These are phyloP conservation scores for Himalopsyche tibetana DNA, from an alignment of 2,888 invertebrate species.

Conservation along the genomic window DNA sequence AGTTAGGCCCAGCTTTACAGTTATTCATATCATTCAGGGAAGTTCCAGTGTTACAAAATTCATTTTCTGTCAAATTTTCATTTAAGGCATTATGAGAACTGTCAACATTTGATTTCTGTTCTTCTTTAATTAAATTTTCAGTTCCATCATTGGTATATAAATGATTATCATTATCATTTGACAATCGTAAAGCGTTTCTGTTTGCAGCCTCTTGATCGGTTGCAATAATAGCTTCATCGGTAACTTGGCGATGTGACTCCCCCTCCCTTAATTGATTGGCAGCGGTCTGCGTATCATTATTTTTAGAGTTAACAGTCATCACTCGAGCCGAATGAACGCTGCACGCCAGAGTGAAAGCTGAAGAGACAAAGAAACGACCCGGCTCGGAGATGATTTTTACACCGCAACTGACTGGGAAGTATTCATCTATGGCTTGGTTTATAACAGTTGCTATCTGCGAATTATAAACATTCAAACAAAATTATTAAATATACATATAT, in stretches of 20 bases:
- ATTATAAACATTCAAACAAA: slow-evolving; percentile 46
- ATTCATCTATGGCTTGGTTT: slow-evolving; percentile 85
- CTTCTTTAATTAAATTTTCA: too few species aligned
- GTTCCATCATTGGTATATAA: too few species aligned
- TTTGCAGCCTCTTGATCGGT: too few species aligned
- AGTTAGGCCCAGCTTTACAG: background rate
- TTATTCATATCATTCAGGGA: slow-evolving; percentile 72
- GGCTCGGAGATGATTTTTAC: slow-evolving; percentile 96
- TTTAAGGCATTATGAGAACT: background rate
- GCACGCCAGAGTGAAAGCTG: slow-evolving; percentile 95
- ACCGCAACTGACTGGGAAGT: slow-evolving; percentile 83
- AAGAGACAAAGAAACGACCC: slow-evolving; percentile 96
- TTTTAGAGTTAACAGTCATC: slow-evolving; percentile 68
- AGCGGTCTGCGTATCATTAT: background rate
- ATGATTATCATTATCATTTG: too few species aligned
- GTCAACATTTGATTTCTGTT: too few species aligned
- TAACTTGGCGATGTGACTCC: too few species aligned
- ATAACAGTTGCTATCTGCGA: slow-evolving; percentile 87
- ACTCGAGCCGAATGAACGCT: slow-evolving; percentile 89
- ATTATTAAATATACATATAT: too few species aligned
- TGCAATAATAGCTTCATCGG: too few species aligned
- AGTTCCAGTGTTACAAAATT: slow-evolving; percentile 68
- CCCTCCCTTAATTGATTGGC: background rate
- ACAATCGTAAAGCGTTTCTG: too few species aligned
- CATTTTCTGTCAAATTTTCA: background rate